phyloP scores from a whole-genome alignment of 2,888 invertebrate genomes.

The Acleris holmiana region DNA sequence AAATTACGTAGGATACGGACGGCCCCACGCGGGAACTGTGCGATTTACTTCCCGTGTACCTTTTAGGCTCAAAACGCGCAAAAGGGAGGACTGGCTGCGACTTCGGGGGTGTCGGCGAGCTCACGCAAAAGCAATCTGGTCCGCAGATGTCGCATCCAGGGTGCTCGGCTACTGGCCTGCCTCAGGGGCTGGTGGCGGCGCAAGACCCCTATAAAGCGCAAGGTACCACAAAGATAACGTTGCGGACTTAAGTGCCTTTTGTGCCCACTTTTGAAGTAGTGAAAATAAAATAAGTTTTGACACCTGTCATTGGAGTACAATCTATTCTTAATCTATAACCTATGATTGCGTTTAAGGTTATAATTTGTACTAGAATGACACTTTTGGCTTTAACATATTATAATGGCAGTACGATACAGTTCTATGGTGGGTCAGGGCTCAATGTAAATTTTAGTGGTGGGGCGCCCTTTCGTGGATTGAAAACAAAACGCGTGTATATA shows the following conservation, averaged over 20 bases:
- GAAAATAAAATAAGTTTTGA: no score
- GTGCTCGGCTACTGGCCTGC: constrained; percentile 66
- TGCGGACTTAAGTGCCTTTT: neutral
- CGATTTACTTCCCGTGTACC: neutral
- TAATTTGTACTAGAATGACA: no score
- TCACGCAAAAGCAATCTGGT: constrained; percentile 63
- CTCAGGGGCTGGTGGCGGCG: constrained; percentile 75
- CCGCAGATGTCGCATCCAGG: constrained; percentile 66
- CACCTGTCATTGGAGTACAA: no score
- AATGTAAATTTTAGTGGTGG: no score
- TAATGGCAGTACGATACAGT: no score
- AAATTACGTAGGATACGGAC: no score
- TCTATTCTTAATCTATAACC: no score
- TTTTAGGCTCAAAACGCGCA: constrained; percentile 8
- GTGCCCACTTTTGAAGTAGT: neutral
- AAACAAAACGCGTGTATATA: no score
- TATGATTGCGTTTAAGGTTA: no score
- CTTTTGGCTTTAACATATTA: no score
- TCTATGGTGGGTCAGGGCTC: no score
- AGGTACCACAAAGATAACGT: constrained; percentile 49
- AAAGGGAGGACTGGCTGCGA: constrained; percentile 47
- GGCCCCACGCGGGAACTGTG: neutral
- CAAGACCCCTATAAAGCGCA: constrained; percentile 62
- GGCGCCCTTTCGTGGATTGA: no score
- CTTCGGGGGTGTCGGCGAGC: constrained; percentile 53